Evolutionary conservation across 2,113 vertebrate species (phyloP).

Genomic region (Orcinus orca): DNA sequence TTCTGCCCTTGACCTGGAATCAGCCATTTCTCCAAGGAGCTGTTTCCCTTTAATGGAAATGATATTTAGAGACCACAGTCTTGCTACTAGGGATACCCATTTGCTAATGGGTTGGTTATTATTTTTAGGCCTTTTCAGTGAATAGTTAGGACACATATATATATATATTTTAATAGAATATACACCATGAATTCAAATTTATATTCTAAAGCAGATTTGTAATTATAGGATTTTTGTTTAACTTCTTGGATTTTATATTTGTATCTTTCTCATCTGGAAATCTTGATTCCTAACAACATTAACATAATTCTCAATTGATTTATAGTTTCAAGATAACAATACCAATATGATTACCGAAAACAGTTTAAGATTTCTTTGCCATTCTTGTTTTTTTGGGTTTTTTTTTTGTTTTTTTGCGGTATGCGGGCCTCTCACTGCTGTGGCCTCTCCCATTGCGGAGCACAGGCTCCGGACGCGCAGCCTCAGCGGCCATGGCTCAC

Average conservation of each 20-base stretch:
- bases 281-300: neutral
- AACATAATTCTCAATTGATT: constrained; percentile 1
- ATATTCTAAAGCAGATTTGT: neutral
- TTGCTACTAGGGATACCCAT: neutral
- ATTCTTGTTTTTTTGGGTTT: neutral
- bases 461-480: too few relatives aligned
- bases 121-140: constrained; percentile 19
- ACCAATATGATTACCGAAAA: neutral
- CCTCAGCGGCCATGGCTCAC: too few relatives aligned
- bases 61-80: neutral
- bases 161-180: neutral
- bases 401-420: too few relatives aligned
- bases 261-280: constrained; percentile 41
- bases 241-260: constrained; percentile 35
- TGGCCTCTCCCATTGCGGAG: too few relatives aligned
- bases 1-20: neutral
- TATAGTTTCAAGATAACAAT: neutral
- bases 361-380: neutral
- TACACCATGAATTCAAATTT: neutral
- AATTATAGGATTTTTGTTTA: neutral
- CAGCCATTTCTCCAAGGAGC: constrained; percentile 5
- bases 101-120: neutral
- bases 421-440: too few relatives aligned
- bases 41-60: constrained; percentile 24
- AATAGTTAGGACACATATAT: neutral